Conservation (phyloP, 2,888 invertebrate species). For the Rhingia campestris region DNA sequence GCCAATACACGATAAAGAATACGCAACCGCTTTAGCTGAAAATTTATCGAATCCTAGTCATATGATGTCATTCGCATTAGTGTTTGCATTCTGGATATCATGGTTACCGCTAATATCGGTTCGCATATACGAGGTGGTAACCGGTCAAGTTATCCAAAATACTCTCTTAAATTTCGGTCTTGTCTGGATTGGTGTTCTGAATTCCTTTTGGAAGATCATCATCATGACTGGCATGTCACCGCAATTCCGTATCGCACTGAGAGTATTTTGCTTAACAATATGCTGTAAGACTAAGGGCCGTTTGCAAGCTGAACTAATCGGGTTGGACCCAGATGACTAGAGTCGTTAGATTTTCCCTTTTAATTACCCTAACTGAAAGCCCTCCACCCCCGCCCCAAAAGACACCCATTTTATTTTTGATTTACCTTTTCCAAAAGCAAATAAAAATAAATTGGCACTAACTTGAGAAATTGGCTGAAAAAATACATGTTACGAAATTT, state of each 20-base stretch:
- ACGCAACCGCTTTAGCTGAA: constrained; percentile 94
- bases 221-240: constrained; percentile 95
- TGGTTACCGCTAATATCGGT: constrained; percentile 96
- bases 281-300: constrained; percentile 94
- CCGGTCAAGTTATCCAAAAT: constrained; percentile 86
- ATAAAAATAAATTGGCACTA: constrained; percentile 38
- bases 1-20: constrained; percentile 95
- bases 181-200: constrained; percentile 97
- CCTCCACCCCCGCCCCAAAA: constrained; percentile 3
- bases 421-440: too few species aligned
- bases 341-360: constrained; percentile 82
- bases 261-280: constrained; percentile 93
- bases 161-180: constrained; percentile 95
- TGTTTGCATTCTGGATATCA: constrained; percentile 94
- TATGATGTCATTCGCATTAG: constrained; percentile 96
- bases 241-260: constrained; percentile 94
- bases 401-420: too few species aligned
- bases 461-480: constrained; percentile 54
- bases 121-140: constrained; percentile 89
- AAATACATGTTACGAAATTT: constrained; percentile 36
- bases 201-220: constrained; percentile 97
- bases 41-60: constrained; percentile 97
- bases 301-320: constrained; percentile 92
- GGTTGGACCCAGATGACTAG: constrained; percentile 93
- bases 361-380: constrained; percentile 73